These are phyloP conservation scores for Oryzias woworae DNA, from an alignment of 2,113 vertebrate species.

Conservation along the genomic window DNA sequence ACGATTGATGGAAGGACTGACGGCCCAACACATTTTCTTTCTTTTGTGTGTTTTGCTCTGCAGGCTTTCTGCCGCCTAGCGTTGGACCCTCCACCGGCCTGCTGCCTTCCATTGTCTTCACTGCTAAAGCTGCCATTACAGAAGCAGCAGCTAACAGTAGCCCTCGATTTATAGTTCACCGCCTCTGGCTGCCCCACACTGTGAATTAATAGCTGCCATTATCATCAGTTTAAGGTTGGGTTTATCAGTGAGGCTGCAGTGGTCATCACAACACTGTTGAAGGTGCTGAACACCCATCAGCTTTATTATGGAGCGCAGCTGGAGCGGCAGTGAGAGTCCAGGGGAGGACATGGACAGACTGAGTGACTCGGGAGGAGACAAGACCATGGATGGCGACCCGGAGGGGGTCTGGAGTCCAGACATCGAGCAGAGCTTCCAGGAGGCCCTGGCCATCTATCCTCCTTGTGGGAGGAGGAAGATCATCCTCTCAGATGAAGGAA, in stretches of 20 bases:
- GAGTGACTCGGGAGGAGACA: conserved; percentile 92
- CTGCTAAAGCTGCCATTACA: conserved; percentile 2
- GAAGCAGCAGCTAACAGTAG: neutral
- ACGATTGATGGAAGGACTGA: neutral
- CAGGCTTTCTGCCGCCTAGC: conserved; percentile 33
- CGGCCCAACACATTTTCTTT: neutral
- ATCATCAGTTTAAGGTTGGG: neutral
- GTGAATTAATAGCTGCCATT: conserved; percentile 9
- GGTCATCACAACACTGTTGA: neutral
- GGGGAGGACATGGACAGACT: conserved; percentile 95
- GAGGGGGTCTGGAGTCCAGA: conserved; percentile 99
- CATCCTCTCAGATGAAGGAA: conserved; percentile 97
- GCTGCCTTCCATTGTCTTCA: conserved; percentile 6
- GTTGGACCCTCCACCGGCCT: conserved; percentile 6
- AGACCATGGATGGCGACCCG: conserved; percentile 94
- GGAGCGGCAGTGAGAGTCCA: conserved; percentile 97
- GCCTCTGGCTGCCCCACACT: neutral
- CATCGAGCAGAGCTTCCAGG: conserved; percentile 99
- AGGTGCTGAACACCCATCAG: conserved; percentile 7
- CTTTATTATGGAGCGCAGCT: conserved; percentile 91
- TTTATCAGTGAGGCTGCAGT: conserved; percentile 7
- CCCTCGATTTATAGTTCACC: conserved; percentile 5
- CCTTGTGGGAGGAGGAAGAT: conserved; percentile 97
- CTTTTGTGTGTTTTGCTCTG: neutral
- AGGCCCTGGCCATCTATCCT: conserved; percentile 97